Evolutionary conservation across 2,888 invertebrate species (phyloP), one percentile per base, ranked within the genome.

Genomic region (Dryobotodes eremita): DNA sequence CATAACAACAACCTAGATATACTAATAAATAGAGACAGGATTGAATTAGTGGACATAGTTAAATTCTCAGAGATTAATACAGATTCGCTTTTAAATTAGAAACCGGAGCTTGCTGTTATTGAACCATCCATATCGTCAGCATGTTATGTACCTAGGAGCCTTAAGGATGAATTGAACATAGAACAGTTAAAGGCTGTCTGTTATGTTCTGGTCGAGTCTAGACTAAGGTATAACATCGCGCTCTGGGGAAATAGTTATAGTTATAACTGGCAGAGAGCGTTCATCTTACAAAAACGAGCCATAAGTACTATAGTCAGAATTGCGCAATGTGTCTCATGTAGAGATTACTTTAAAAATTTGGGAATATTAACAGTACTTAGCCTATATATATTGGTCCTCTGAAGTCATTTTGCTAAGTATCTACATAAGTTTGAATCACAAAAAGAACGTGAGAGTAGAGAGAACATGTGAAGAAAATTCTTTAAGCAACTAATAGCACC

Each of bases 171-270:
- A 15, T 59, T 26, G 3, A 59, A 59, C 15, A 26, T 26, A n/a
- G 10, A 55, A 4, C 55, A 55, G 55, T 55, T 57, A 57, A n/a
- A 57, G 57, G n/a, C 57, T 36, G 31, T 36, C n/a, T 61, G n/a
- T 59, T 61, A 26, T 17, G 26, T 8, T 2, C 8, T 26, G 15
- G 59, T 59, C 6, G 15, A 15, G n/a, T 59, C 26, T 0, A 26
- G n/a, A 13, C n/a, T 15, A 42, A 65, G 64, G 42, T 65, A 46
- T n/a, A 46, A 46, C 42, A 15, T 65, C 7, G 42, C n/a, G 42
- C 42, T 42, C 65, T 46, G 46, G 65, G 42, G n/a, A 46, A 65
- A 65, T 46, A 65, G n/a, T 65, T 46, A 46, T 23, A 59, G n/a
- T 59, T 59, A 59, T n/a, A 59, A 59, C 15, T 59, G n/a, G n/a